Base-by-base conservation (phyloP, 2,888 invertebrate species). In the Hypomecis atomaria region DNA sequence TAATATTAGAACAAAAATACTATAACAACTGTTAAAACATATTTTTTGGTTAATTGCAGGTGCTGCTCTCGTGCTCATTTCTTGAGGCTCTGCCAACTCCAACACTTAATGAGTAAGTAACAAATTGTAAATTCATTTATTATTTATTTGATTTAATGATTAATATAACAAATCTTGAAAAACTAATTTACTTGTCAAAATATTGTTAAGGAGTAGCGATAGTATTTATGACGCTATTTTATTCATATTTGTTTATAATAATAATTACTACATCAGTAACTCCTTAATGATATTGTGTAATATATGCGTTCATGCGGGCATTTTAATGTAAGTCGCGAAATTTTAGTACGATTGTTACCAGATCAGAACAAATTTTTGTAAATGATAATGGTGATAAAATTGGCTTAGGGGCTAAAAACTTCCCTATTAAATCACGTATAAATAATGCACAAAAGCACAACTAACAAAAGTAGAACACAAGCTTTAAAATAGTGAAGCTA, bases 61-160 rank as follows among this genome's bases (percentile, higher is more conserved):
- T 88, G 71, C 73, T 89, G 75, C 48, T 82, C 6, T 74, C 79
- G 4, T 80, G 77, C 64, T 75, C 75, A 38, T 66, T 82, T 6
- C 62, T 82, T 10, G 83, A 85, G 59, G 86, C 82, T 4, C 76
- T 84, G 7, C 78, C 88, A 11, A 78, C 78, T 47, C 89, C 90
- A 10, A 81, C 86, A 65, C 83, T 79, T 62, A 83, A 83, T 72
- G 89, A 89, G 89, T 88, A 80, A 87, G 88, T 81, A 33, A 53
- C n/a, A 38, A 9, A 23, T 23, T 40, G 40, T 40, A 40, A 9
- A 40, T 10, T 40, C 40, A 9, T 7, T 9, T 7, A 8, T 8
- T 40, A 40, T 40, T 40, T 40, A 40, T 7, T 40, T 2, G 23
- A 6, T n/a, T 23, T 33, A 40, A 4, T 37, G 33, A 13, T 23